Evolutionary conservation across 2,888 invertebrate genomes (phyloP).

Genomic region (Tipula lateralis): DNA sequence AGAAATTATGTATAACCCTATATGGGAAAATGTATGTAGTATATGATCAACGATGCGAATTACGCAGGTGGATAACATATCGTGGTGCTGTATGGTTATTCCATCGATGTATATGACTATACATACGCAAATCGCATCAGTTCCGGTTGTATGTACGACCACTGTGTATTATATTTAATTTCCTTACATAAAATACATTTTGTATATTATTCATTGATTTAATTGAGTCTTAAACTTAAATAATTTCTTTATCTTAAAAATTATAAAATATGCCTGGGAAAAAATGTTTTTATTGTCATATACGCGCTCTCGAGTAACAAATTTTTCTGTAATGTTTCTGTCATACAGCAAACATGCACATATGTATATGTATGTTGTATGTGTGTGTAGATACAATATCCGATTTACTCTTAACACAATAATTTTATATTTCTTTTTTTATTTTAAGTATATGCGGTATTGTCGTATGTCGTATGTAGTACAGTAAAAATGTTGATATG

Average conservation of each 20-base stretch:
- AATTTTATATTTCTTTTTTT: conserved; percentile 2
- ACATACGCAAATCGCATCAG: background rate
- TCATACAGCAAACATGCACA: background rate
- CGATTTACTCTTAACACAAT: background rate
- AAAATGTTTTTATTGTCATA: background rate
- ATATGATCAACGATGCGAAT: background rate
- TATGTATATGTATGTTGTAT: background rate
- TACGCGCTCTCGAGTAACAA: background rate
- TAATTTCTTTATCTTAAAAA: background rate
- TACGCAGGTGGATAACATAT: background rate
- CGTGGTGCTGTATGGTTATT: background rate
- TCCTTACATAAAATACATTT: background rate
- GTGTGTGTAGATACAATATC: background rate
- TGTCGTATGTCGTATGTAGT: no score
- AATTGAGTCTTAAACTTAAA: background rate
- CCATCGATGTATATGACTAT: background rate
- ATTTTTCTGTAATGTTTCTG: conserved; percentile 2
- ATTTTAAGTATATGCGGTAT: conserved; percentile 30
- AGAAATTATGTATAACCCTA: background rate
- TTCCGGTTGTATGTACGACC: background rate
- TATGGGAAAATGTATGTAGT: background rate
- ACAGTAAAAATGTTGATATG: background rate
- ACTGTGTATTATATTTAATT: background rate
- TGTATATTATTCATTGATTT: background rate
- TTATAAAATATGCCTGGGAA: background rate